A percentile compares a stretch with the other conserved stretches of the same genome.
phyloP scores from a whole-genome alignment of 30 jellyfish, hydroid and myxozoan species.

The Hydractinia echinata region DNA sequence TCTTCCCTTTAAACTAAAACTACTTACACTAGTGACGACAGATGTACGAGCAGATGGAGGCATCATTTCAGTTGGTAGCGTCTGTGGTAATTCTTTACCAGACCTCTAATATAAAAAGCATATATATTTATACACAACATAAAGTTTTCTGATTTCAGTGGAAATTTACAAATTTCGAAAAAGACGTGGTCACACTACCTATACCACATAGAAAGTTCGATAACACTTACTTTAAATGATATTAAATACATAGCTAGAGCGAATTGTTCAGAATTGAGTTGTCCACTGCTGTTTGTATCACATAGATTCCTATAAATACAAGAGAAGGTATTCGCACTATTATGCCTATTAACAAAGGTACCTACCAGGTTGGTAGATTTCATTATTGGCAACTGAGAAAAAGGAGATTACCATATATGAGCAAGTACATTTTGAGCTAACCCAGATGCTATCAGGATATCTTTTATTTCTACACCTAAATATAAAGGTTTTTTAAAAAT shows the following conservation, averaged over 20 bases:
- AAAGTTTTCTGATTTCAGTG: not conserved
- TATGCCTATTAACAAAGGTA: not conserved
- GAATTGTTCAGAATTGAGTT: conserved; percentile 80
- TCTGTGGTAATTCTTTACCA: conserved; percentile 74
- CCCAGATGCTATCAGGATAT: conserved; percentile 76
- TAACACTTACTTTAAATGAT: not conserved
- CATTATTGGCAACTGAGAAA: not conserved
- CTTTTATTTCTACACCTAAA: conserved; percentile 75
- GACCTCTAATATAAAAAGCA: conserved; percentile 39
- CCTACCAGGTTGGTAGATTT: not conserved
- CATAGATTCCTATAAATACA: conserved; percentile 64
- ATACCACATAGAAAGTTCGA: not conserved
- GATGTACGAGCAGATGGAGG: conserved; percentile 73
- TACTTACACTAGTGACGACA: conserved; percentile 41
- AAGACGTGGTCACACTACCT: not conserved
- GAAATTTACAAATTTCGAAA: not conserved
- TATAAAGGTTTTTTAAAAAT: not conserved
- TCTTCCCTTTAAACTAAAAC: not conserved
- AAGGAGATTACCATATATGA: conserved; percentile 64
- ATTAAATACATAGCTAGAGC: conserved; percentile 89
- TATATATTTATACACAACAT: not conserved
- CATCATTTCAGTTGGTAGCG: conserved; percentile 62
- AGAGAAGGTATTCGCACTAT: not conserved
- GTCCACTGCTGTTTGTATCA: conserved; percentile 72
- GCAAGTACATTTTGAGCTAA: conserved; percentile 75